phyloP scores from a whole-genome alignment of 2,888 invertebrate genomes.

The Xanthia icteritia region DNA sequence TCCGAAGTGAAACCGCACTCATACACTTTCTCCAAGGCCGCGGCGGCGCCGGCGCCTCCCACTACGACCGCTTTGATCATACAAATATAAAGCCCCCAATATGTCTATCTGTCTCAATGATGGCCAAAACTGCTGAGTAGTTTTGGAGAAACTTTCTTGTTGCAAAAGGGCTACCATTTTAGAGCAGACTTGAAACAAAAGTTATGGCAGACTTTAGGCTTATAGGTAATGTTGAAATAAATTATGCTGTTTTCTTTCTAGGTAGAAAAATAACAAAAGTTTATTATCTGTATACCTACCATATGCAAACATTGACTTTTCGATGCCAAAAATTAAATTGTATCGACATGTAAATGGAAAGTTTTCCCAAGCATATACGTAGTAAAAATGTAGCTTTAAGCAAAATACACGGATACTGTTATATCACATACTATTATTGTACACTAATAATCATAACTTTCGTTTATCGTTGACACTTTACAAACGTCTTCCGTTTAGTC shows the following conservation, averaged over 20 bases:
- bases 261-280: no score
- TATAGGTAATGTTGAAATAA: no score
- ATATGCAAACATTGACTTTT: no score
- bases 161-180: conserved; percentile 6
- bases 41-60: conserved; percentile 76
- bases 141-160: conserved; percentile 23
- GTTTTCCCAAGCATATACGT: conserved; percentile 28
- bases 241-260: no score
- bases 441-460: conserved; percentile 71
- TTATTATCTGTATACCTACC: no score
- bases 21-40: conserved; percentile 87
- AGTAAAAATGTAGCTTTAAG: conserved; percentile 64
- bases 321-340: no score
- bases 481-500: conserved; percentile 65
- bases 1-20: conserved; percentile 81
- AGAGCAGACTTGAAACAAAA: conserved; percentile 1
- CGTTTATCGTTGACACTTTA: conserved; percentile 72
- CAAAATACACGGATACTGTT: conserved; percentile 80
- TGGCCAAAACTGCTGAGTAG: conserved; percentile 27
- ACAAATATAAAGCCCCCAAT: conserved; percentile 57
- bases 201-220: not conserved
- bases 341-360: not conserved
- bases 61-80: conserved; percentile 61
- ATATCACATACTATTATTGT: conserved; percentile 76
- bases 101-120: conserved; percentile 47